Conservation (phyloP, 2,888 invertebrate species). For the Agriopis aurantiaria region DNA sequence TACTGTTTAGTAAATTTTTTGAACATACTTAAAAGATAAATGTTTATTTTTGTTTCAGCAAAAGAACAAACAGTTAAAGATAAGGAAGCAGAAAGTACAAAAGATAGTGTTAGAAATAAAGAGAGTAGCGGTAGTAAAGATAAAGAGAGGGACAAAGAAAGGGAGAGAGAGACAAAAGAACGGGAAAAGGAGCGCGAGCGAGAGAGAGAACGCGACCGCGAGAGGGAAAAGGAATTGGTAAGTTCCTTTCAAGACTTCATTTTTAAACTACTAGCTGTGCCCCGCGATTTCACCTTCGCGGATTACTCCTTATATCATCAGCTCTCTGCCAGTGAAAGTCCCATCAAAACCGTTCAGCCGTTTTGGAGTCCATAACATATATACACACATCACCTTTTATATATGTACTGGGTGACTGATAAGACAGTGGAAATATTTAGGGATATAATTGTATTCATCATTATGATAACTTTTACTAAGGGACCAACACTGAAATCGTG, state of each 20-base stretch:
- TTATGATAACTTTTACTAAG: too few species aligned
- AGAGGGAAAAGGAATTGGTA: constrained; percentile 70
- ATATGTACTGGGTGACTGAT: too few species aligned
- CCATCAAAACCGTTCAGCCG: too few species aligned
- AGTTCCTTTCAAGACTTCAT: neutral
- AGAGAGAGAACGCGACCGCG: constrained; percentile 62
- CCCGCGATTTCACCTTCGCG: too few species aligned
- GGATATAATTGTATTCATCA: too few species aligned
- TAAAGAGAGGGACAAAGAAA: constrained; percentile 62
- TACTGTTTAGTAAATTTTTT: neutral
- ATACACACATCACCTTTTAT: too few species aligned
- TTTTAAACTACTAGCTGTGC: too few species aligned
- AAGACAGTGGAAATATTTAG: too few species aligned
- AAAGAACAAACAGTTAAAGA: constrained; percentile 81
- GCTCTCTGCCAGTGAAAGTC: too few species aligned
- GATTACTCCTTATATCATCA: too few species aligned
- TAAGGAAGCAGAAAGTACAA: constrained; percentile 81
- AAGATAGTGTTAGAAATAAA: constrained; percentile 76
- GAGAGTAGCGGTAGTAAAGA: constrained; percentile 84
- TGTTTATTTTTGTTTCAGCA: constrained; percentile 60
- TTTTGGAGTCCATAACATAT: too few species aligned
- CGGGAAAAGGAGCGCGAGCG: constrained; percentile 57
- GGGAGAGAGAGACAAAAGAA: constrained; percentile 53
- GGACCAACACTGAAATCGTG: too few species aligned
- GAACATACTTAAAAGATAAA: neutral